Base-by-base conservation (phyloP, 2,888 invertebrate genomes). In the Agonopterix alstromeriana region DNA sequence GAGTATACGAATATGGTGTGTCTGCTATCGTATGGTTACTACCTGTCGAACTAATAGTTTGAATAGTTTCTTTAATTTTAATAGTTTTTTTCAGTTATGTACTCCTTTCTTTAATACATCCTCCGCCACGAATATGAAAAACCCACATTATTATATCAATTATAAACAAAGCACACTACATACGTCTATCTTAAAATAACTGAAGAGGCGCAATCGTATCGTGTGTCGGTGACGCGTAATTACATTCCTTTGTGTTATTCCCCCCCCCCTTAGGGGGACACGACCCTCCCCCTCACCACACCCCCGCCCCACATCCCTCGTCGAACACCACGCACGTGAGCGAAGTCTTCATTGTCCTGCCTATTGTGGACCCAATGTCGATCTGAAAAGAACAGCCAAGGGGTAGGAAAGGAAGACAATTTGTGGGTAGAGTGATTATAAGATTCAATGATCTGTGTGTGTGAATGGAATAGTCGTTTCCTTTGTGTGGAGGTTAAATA, bases 221-320 rank as follows among this genome's bases (percentile, higher is more conserved):
- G 65, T 69, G 65, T 77, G 79, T 65, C 62, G 65, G 68, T 72
- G 79, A 72, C 73, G 77, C 67, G 79, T 81, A 83, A 83, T 83
- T 83, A 84, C 77, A 78, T 81, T 80, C 78, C 75, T 79, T 83
- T 82, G 78, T 78, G 66, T 62, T 62, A 62, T 57, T 56, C 56
- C 61, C 11, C 46, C 40, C 27, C 9, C 9, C 27, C 38, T n/a
- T 14, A 3, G 11, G 17, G 17, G 14, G 42, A 8, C 12, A 10
- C 42, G 8, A 35, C 12, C 36, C 36, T 46, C 45, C 42, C 35
- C 35, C 43, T 14, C 35, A 2, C 48, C 45, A 14, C 38, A 35
- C 44, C 27, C 35, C 3, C 17, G 8, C 35, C 41, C 45, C 35
- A 36, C 40, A 7, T 17, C 36, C 17, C 11, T 27, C 41, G 36